Evolutionary conservation across 2,797 vertebrate species (phyloP), one percentile per base, ranked within the genome.

Genomic region (Cirrhinus molitorella): DNA sequence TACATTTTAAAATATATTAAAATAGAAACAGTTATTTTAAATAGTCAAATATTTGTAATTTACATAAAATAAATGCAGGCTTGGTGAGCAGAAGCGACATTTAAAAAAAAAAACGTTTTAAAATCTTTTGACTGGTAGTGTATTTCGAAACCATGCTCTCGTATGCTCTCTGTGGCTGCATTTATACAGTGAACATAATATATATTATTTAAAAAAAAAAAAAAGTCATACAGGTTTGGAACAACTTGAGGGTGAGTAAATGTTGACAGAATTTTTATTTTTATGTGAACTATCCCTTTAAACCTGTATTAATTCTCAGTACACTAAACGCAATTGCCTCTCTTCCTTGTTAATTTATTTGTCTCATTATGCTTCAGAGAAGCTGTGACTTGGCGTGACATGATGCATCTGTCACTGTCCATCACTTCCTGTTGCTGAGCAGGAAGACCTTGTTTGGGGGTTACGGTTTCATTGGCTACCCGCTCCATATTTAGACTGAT

Each of bases 341-440:
- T 55, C 63, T 43, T 66, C 47, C 31, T 73, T 61, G 23, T 74
- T 75, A 75, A 75, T 75, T 67, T 75, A 75, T 57, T 76, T 83
- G 63, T 76, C 72, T 78, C 72, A 57, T 75, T 83, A 76, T 67
- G 81, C 81, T 83, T 40, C n/a, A 45, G 45, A 75, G 49, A 83
- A 75, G 61, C 61, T 53, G 49, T 83, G 53, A 70, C 63, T 57
- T 68, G 81, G 73, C 81, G 11, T 68, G 73, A 83, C 65, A 61
- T 47, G 74, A 70, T 61, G 82, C 82, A 83, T 70, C 74, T 83
- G 82, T 78, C 53, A 49, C 82, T 70, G 65, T 83, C 72, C 72
- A 83, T 83, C 72, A 67, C 81, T 83, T 83, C 34, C 72, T 83
- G 81, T 83, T 76, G 73, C 72, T 67, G 73, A 83, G 71, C 81